Evolutionary conservation across 2,797 vertebrate genomes (phyloP).

Genomic region (Macropus fuliginosus): DNA sequence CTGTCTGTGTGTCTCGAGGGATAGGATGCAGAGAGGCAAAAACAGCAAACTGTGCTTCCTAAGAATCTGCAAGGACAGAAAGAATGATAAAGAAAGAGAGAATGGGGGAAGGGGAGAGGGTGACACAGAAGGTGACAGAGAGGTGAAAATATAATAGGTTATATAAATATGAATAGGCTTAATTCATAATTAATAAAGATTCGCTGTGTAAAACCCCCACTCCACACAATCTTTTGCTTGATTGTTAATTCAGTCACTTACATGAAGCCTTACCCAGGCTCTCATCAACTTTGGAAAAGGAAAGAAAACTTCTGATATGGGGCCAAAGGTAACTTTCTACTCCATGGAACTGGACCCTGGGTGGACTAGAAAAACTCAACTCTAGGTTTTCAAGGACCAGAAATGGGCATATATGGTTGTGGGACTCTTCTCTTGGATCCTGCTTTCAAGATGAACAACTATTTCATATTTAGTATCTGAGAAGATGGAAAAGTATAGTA

Average conservation of each 20-base stretch:
- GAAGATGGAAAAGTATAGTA: background rate
- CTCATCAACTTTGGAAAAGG: background rate
- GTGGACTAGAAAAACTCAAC: background rate
- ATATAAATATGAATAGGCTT: no score
- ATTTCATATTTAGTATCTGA: background rate
- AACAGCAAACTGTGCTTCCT: background rate
- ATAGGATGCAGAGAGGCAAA: background rate
- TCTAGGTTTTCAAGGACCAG: background rate
- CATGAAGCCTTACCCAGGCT: background rate
- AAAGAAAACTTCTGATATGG: background rate
- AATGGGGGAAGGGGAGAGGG: no score
- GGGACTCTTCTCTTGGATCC: background rate
- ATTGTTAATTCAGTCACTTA: background rate
- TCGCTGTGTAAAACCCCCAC: no score
- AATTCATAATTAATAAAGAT: no score
- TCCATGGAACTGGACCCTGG: background rate
- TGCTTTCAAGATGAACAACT: background rate
- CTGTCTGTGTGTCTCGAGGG: no score
- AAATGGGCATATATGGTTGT: background rate
- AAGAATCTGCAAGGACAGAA: background rate
- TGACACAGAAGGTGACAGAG: background rate
- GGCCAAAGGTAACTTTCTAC: background rate
- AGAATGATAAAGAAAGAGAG: background rate
- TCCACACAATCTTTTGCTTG: background rate
- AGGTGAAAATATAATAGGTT: background rate